phyloP scores from a whole-genome alignment of 2,888 invertebrate genomes.

The Metopia argyrocephala region DNA sequence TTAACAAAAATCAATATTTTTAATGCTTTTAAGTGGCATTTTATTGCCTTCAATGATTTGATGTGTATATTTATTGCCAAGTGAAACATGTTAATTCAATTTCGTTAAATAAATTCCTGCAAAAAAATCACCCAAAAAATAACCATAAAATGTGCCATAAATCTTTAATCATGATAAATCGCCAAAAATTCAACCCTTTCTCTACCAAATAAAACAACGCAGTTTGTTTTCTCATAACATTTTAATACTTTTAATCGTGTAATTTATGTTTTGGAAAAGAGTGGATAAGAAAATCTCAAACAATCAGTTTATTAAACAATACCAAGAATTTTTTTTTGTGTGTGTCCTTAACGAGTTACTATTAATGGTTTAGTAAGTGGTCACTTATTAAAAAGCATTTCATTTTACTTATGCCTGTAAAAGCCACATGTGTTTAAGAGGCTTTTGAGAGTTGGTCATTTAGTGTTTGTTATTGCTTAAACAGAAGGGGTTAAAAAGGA shows the following conservation, averaged over 20 bases:
- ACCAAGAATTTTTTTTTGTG: neutral
- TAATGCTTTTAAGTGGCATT: neutral
- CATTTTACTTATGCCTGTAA: constrained; percentile 30
- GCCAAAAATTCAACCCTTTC: constrained; percentile 46
- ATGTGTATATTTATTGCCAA: constrained; percentile 48
- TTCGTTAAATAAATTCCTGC: constrained; percentile 19
- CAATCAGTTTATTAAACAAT: constrained; percentile 45
- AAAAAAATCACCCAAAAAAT: constrained; percentile 37
- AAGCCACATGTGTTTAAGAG: constrained; percentile 53
- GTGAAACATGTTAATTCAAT: constrained; percentile 51
- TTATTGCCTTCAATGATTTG: constrained; percentile 48
- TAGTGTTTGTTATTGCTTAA: constrained; percentile 3
- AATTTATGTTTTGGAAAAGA: constrained; percentile 52
- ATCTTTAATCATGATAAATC: constrained; percentile 56
- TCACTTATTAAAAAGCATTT: constrained; percentile 39
- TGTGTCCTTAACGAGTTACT: constrained; percentile 48
- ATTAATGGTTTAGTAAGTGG: constrained; percentile 56
- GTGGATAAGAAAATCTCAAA: constrained; percentile 17
- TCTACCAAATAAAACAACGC: constrained; percentile 18
- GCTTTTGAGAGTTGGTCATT: constrained; percentile 42
- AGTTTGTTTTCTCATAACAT: constrained; percentile 8
- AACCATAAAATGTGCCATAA: constrained; percentile 53
- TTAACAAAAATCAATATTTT: neutral
- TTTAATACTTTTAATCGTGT: constrained; percentile 45
- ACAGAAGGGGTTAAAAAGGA: constrained; percentile 31